Conservation (phyloP, 2,797 vertebrate species). For the Sardinella longiceps region DNA sequence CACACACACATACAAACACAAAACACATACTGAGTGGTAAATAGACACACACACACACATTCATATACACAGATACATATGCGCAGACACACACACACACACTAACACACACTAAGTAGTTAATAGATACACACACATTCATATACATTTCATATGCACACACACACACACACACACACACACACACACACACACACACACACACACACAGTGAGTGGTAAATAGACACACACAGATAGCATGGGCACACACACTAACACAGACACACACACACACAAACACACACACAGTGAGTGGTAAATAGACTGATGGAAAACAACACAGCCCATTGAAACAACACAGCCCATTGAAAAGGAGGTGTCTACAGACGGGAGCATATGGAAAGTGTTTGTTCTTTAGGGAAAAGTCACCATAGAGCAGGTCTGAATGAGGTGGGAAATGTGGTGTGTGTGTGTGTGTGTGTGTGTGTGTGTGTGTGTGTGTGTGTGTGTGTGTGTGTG, state of each 20-base stretch:
- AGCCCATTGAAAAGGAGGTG: background rate
- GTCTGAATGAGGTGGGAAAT: slow-evolving; percentile 35
- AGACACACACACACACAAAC: slow-evolving; percentile 3
- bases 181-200: background rate
- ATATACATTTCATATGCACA: background rate
- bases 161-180: background rate
- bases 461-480: too few species aligned
- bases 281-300: background rate
- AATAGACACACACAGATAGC: too few species aligned
- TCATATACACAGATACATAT: too few species aligned
- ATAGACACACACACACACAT: background rate
- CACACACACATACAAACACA: slow-evolving; percentile 9
- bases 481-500: too few species aligned
- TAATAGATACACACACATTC: background rate
- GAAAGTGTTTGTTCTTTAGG: slow-evolving; percentile 50
- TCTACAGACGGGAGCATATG: background rate
- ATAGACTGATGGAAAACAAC: background rate
- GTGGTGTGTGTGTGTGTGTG: too few species aligned
- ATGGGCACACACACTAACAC: background rate
- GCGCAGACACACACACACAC: background rate
- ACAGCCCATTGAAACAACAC: background rate
- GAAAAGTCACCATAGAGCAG: slow-evolving; percentile 40
- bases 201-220: background rate
- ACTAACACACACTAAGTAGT: background rate
- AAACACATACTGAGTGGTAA: background rate